phyloP scores from a whole-genome alignment of 2,888 invertebrate genomes.

The Acanthoscelides obtectus region DNA sequence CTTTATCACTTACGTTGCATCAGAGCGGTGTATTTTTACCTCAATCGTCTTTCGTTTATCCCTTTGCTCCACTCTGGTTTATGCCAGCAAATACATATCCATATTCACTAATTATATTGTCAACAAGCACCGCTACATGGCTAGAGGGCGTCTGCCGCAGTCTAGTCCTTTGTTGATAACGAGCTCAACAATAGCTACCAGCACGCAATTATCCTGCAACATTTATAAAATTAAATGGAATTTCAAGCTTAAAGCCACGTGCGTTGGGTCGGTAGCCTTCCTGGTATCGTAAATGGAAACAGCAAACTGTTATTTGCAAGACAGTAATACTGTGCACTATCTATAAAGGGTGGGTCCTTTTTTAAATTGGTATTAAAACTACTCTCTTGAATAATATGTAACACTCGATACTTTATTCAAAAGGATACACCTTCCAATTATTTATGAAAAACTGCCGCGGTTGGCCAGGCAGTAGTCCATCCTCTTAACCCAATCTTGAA shows the following conservation, averaged over 20 bases:
- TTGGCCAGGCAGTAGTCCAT: no score
- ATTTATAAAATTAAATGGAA: background rate
- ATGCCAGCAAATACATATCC: background rate
- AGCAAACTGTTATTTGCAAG: background rate
- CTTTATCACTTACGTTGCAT: no score
- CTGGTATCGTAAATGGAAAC: background rate
- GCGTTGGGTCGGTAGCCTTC: background rate
- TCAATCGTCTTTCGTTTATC: background rate
- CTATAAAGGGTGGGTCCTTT: no score
- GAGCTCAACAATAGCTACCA: background rate
- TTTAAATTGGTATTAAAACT: no score
- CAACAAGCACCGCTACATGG: background rate
- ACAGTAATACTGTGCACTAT: background rate
- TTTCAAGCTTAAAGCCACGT: background rate
- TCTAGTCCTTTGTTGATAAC: background rate
- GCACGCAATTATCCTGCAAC: background rate
- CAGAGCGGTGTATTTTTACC: no score
- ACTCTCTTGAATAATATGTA: no score
- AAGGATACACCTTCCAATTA: no score
- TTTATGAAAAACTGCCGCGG: no score
- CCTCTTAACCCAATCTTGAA: no score
- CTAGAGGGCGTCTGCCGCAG: background rate
- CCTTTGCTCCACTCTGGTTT: background rate
- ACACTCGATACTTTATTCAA: no score
- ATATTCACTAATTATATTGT: background rate